Evolutionary conservation across 2,888 invertebrate genomes (phyloP).

Genomic region (Colostygia pectinataria): DNA sequence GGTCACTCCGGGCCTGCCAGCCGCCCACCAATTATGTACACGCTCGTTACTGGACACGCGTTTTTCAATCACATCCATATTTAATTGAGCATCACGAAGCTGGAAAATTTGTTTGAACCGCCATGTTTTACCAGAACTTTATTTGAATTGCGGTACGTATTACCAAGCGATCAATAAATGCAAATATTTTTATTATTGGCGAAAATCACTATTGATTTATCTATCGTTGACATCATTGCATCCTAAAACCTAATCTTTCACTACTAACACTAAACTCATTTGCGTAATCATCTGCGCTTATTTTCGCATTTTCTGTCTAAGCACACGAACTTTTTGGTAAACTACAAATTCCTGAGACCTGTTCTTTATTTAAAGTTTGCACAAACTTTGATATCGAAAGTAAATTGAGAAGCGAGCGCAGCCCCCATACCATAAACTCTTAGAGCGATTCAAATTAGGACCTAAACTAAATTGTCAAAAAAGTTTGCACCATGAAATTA

Average conservation of each 20-base stretch:
- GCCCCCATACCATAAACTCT: too few species aligned
- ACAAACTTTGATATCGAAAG: constrained; percentile 16
- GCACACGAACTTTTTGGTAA: too few species aligned
- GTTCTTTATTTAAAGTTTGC: constrained; percentile 14
- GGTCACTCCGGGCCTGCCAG: constrained; percentile 77
- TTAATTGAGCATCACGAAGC: constrained; percentile 82
- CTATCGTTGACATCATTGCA: too few species aligned
- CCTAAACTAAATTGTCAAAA: too few species aligned
- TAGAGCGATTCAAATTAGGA: too few species aligned
- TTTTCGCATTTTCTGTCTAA: too few species aligned
- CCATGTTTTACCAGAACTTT: constrained; percentile 71
- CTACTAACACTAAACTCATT: too few species aligned
- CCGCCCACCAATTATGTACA: constrained; percentile 82
- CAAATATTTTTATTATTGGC: constrained; percentile 18
- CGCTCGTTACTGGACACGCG: constrained; percentile 84
- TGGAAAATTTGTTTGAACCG: constrained; percentile 77
- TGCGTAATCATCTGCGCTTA: too few species aligned
- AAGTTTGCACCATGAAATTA: too few species aligned
- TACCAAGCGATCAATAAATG: constrained; percentile 27
- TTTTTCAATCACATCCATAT: constrained; percentile 84
- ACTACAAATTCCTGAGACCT: constrained; percentile 1
- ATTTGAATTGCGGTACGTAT: constrained; percentile 55
- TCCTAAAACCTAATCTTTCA: too few species aligned
- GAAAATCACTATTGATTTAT: too few species aligned
- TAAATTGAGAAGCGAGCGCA: constrained; percentile 14